phyloP scores from a whole-genome alignment of 2,888 invertebrate genomes.

The Serrognathus titanus region DNA sequence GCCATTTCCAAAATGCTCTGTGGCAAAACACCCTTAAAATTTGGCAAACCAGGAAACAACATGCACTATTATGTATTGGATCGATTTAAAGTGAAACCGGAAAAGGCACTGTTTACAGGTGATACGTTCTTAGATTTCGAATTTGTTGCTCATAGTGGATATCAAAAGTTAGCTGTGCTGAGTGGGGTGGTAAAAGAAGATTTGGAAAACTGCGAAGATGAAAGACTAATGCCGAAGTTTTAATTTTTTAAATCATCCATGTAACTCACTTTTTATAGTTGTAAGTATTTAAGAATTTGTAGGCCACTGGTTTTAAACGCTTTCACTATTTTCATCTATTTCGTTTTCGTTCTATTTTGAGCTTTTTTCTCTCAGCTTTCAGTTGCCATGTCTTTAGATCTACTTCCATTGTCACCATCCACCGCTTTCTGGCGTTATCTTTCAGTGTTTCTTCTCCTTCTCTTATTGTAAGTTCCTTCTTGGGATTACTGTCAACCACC shows the following conservation, averaged over 20 bases:
- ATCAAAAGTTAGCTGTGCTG: conserved; percentile 7
- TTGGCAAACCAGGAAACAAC: conserved; percentile 53
- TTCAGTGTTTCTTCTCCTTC: no score
- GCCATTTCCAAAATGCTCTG: conserved; percentile 49
- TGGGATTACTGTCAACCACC: no score
- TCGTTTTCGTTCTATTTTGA: no score
- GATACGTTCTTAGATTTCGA: conserved; percentile 55
- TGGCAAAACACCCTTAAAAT: conserved; percentile 46
- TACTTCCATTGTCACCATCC: no score
- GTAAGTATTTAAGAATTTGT: no score
- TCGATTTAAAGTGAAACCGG: conserved; percentile 57
- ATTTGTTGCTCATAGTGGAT: conserved; percentile 6
- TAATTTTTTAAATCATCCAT: neutral
- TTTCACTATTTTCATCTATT: no score
- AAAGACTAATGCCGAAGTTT: neutral
- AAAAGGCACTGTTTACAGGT: conserved; percentile 75
- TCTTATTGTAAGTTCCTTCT: no score
- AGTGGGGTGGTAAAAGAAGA: conserved; percentile 5
- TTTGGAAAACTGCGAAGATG: conserved; percentile 3
- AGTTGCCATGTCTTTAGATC: no score
- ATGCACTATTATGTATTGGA: conserved; percentile 54
- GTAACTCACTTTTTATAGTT: no score
- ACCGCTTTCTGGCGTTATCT: no score
- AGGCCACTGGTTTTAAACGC: no score
- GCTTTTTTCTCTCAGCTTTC: no score